These are phyloP conservation scores for Pycnonotus jocosus DNA, from an alignment of 2,113 vertebrate species.

Conservation along the genomic window DNA sequence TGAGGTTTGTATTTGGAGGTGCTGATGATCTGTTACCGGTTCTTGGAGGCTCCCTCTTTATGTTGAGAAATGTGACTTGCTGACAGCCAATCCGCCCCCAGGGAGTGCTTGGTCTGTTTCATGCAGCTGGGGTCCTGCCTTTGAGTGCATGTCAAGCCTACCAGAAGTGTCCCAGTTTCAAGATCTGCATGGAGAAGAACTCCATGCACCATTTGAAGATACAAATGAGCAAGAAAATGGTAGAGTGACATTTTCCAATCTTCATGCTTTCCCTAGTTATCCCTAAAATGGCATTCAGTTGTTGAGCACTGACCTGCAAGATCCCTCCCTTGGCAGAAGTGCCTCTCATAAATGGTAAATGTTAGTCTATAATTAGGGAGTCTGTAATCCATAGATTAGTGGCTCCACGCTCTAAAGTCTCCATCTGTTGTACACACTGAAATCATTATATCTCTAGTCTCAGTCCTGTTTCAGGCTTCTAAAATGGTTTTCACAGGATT, in stretches of 20 bases:
- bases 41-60: background rate
- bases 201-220: background rate
- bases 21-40: background rate
- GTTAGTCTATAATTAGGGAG: background rate
- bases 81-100: background rate
- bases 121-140: background rate
- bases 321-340: background rate
- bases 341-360: background rate
- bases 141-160: background rate
- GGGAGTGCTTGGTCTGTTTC: background rate
- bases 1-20: background rate
- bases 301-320: background rate
- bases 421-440: slow-evolving; percentile 49
- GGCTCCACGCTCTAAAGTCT: background rate
- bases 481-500: background rate
- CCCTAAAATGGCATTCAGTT: background rate
- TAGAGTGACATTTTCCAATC: background rate
- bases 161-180: background rate
- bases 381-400: slow-evolving; percentile 53
- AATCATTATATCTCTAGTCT: background rate
- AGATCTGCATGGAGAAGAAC: background rate
- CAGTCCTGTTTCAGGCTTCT: background rate
- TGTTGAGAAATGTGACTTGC: background rate
- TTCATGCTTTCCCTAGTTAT: background rate
- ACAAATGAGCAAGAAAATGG: background rate